A percentile compares a stretch with the other conserved stretches of the same genome.
phyloP scores from a whole-genome alignment of 1,140 invertebrate genomes.

The Drosophila lini region DNA sequence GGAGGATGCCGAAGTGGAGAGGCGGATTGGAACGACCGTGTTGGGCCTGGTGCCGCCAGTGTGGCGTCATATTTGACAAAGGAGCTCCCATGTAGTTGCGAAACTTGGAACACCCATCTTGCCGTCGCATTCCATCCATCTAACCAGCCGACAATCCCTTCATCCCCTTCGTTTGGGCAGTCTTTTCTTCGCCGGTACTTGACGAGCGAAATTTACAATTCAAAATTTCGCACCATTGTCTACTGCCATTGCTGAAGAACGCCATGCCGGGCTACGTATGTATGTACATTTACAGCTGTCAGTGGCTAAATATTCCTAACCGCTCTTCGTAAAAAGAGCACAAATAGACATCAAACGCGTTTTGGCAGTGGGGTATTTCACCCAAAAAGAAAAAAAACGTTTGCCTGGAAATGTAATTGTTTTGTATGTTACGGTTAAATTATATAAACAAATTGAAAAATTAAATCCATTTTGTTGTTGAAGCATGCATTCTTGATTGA shows the following conservation, averaged over 20 bases:
- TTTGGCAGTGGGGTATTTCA: not conserved
- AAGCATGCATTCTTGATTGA: no score
- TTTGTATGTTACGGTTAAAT: no score
- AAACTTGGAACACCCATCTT: conserved; percentile 50
- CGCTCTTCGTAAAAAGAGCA: conserved; percentile 1
- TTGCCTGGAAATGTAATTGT: not conserved
- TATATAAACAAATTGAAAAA: no score
- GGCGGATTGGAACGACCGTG: conserved; percentile 22
- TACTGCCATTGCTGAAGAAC: conserved; percentile 20
- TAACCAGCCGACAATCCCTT: conserved; percentile 12
- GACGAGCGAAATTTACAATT: conserved; percentile 69
- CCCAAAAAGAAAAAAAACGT: not conserved
- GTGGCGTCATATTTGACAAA: conserved; percentile 44
- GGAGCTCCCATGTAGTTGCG: conserved; percentile 43
- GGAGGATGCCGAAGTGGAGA: not conserved
- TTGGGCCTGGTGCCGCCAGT: conserved; percentile 63
- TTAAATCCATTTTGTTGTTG: no score
- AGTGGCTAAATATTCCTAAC: conserved; percentile 54
- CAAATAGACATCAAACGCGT: not conserved
- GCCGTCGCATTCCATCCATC: conserved; percentile 4
- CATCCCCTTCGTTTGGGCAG: conserved; percentile 17
- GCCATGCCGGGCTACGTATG: conserved; percentile 30
- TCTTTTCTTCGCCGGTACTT: conserved; percentile 44
- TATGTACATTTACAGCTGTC: conserved; percentile 54
- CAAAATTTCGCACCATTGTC: conserved; percentile 69